Percentiles rank a stretch among this genome's conserved stretches.
These are phyloP conservation scores for Leucophora obtusa DNA, from an alignment of 2,888 invertebrate species.

Conservation along the genomic window DNA sequence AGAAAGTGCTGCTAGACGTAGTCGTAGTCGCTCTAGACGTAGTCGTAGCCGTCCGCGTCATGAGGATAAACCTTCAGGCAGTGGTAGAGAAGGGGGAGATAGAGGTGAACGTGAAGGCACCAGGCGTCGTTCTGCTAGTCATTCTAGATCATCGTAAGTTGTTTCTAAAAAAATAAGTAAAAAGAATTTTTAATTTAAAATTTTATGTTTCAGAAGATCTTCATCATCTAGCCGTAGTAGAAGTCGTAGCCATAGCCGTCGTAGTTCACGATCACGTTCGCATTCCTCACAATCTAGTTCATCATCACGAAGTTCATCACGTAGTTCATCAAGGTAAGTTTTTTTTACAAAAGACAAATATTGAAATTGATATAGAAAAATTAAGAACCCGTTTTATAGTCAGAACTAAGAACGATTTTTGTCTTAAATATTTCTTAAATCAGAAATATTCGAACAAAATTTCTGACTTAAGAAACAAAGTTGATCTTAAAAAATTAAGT, in stretches of 20 bases:
- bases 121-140: slow-evolving; percentile 73
- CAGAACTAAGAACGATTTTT: no score
- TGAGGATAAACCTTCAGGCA: slow-evolving; percentile 37
- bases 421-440: no score
- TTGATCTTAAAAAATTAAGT: no score
- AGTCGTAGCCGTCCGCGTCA: slow-evolving; percentile 66
- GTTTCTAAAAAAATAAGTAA: neutral
- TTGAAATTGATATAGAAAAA: no score
- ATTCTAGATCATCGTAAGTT: slow-evolving; percentile 78
- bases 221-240: slow-evolving; percentile 76
- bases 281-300: slow-evolving; percentile 76
- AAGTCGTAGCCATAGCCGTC: slow-evolving; percentile 72
- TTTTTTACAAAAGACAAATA: no score
- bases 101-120: slow-evolving; percentile 41
- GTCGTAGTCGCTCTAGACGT: slow-evolving; percentile 75
- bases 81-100: slow-evolving; percentile 42
- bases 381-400: no score
- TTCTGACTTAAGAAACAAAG: no score
- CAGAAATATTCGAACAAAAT: no score
- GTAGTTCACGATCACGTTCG: slow-evolving; percentile 76
- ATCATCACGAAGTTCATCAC: slow-evolving; percentile 76
- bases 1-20: slow-evolving; percentile 75
- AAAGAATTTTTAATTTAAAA: neutral
- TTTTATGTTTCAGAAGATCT: slow-evolving; percentile 61
- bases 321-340: slow-evolving; percentile 75